Base-by-base conservation (phyloP, 2,797 vertebrate genomes). In the Babyrousa celebensis region DNA sequence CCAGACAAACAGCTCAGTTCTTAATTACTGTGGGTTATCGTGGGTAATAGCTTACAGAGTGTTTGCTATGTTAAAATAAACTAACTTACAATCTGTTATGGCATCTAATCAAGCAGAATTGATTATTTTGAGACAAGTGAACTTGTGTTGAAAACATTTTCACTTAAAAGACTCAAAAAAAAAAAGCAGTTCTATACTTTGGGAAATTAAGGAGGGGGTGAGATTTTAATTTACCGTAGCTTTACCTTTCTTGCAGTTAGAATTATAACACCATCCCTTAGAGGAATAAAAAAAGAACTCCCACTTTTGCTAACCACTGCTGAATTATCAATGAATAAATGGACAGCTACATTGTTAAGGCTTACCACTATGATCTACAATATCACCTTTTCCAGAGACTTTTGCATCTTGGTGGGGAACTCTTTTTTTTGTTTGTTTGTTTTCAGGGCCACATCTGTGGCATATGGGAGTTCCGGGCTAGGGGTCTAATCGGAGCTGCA, bases 191-290 rank as follows among this genome's bases (percentile, higher is more conserved):
- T 83, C 48, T 93, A 5, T 25, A 77, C 15, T 65, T 95, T 17
- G 23, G 12, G 58, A 93, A 63, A 71, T 74, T 92, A 83, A 88
- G 27, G 27, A 86, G 70, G 15, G 40, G 36, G 2, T 71, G 14
- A 93, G 79, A 78, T 60, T 60, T 63, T 74, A 85, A 18, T 29
- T 85, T 2, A n/a, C 14, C 5, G 0, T 79, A 89, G 6, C 11
- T 79, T 94, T 74, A 6, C 10, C 70, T 94, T 84, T 36, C 25
- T 80, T 65, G 52, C 6, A 60, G 54, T 78, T 91, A 94, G 17
- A 36, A 78, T 4, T 85, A 89, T 52, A 16, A 68, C 9, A 43
- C 40, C 36, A 25, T 58, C 9, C 2, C 20, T 68, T 1, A 17
- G 10, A 60, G 12, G 23, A 5, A 63, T 60, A 36, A 58, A 43